Percentiles rank a stretch among this genome's conserved stretches.
Conservation (phyloP, 2,797 vertebrate genomes). For the Aythya fuligula region DNA sequence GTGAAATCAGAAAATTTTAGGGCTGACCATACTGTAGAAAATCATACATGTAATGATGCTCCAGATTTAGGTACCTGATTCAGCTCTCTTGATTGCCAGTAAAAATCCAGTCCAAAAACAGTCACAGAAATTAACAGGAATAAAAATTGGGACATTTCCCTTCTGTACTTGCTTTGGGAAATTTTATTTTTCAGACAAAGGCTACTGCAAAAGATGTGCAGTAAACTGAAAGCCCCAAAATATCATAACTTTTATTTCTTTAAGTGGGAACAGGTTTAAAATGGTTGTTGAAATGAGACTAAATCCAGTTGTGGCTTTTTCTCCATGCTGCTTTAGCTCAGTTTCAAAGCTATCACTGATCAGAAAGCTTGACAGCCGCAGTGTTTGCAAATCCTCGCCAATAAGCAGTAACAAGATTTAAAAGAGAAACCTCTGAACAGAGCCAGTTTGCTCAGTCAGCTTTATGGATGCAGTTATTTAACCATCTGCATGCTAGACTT, state of each 20-base stretch:
- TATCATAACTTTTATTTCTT: conserved; percentile 37
- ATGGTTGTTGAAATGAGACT: conserved; percentile 60
- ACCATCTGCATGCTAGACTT: conserved; percentile 36
- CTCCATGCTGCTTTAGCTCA: conserved; percentile 57
- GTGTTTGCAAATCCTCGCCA: conserved; percentile 69
- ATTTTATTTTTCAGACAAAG: conserved; percentile 11
- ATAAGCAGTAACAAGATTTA: conserved; percentile 71
- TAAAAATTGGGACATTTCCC: not conserved
- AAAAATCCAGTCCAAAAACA: not conserved
- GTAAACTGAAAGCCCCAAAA: conserved; percentile 17
- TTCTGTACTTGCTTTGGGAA: not conserved
- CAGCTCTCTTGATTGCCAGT: not conserved
- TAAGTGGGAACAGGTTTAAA: conserved; percentile 41
- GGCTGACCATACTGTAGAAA: not conserved
- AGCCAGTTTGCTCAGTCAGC: conserved; percentile 41
- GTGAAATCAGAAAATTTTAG: not conserved
- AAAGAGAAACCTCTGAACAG: conserved; percentile 62
- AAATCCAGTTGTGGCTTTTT: conserved; percentile 58
- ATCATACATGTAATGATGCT: not conserved
- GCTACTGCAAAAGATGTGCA: conserved; percentile 5
- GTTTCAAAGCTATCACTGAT: conserved; percentile 72
- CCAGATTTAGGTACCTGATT: not conserved
- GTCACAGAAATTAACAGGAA: not conserved
- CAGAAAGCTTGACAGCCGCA: conserved; percentile 64
- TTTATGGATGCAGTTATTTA: conserved; percentile 45